These are phyloP conservation scores for Periophthalmus modestus DNA, from an alignment of 2,113 vertebrate species.

Conservation along the genomic window DNA sequence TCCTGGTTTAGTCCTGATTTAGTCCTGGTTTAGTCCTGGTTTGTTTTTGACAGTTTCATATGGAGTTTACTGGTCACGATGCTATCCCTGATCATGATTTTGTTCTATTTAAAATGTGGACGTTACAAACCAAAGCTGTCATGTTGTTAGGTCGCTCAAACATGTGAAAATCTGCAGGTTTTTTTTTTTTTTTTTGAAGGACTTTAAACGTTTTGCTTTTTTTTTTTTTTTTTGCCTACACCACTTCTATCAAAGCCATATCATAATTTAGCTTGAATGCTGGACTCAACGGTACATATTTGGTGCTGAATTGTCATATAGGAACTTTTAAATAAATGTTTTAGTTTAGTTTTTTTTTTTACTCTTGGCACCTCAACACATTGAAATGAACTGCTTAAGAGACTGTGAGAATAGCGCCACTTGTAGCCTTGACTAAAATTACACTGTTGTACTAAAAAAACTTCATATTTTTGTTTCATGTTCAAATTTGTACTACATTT, in stretches of 20 bases:
- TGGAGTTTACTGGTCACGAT: not conserved
- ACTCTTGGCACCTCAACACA: constrained; percentile 10
- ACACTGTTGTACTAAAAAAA: not conserved
- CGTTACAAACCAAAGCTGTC: constrained; percentile 13
- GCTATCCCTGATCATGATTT: not conserved
- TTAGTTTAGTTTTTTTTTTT: not conserved
- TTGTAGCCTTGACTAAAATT: not conserved
- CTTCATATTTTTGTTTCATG: not conserved
- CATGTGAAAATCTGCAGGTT: constrained; percentile 22
- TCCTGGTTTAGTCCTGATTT: too few species aligned
- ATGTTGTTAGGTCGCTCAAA: constrained; percentile 13
- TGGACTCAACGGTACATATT: constrained; percentile 44
- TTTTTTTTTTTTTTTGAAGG: constrained; percentile 39
- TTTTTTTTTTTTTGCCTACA: constrained; percentile 53
- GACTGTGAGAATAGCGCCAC: constrained; percentile 38
- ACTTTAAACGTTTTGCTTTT: constrained; percentile 53
- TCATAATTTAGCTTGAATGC: constrained; percentile 34
- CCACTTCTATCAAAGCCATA: constrained; percentile 46
- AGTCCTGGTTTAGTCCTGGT: too few species aligned
- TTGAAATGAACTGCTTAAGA: constrained; percentile 24
- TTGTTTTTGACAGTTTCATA: too few species aligned
- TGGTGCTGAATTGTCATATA: constrained; percentile 44
- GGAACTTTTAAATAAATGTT: constrained; percentile 4
- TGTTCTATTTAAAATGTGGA: not conserved
- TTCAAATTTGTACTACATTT: not conserved